Conservation (phyloP, 2,888 invertebrate genomes). For the Amphipyra tragopoginis region DNA sequence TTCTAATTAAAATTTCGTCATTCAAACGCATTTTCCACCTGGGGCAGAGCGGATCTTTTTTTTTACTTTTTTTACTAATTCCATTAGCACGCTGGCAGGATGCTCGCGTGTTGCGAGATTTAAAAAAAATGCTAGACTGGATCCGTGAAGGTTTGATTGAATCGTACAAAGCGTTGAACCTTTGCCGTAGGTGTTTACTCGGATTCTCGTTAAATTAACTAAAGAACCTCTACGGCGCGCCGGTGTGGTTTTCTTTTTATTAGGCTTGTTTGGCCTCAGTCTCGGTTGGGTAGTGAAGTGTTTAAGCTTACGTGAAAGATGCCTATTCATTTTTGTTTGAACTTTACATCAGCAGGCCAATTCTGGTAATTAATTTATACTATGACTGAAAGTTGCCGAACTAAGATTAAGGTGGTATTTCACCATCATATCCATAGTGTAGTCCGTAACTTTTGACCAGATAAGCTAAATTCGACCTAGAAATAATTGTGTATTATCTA, state of each 20-base stretch:
- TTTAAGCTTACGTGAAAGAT: background rate
- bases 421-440: too few relatives aligned
- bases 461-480: too few relatives aligned
- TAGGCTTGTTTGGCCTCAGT: conserved; percentile 3
- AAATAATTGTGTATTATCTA: too few relatives aligned
- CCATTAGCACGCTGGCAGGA: conserved; percentile 35
- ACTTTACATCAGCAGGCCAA: too few relatives aligned
- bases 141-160: conserved; percentile 59
- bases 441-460: too few relatives aligned
- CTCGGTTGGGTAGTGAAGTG: conserved; percentile 12
- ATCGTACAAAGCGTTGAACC: conserved; percentile 67
- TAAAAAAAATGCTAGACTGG: conserved; percentile 29
- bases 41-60: conserved; percentile 20
- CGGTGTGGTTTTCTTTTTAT: too few relatives aligned
- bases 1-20: conserved; percentile 58
- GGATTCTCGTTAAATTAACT: conserved; percentile 69
- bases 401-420: too few relatives aligned
- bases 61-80: conserved; percentile 35
- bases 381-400: too few relatives aligned
- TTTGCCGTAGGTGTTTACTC: conserved; percentile 64
- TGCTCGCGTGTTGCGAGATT: conserved; percentile 27
- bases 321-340: background rate
- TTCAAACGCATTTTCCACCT: conserved; percentile 48
- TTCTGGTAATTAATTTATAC: too few relatives aligned
- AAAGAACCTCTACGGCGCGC: conserved; percentile 50